Conservation (phyloP, 2,888 invertebrate species). For the Dorcus parallelipipedus region DNA sequence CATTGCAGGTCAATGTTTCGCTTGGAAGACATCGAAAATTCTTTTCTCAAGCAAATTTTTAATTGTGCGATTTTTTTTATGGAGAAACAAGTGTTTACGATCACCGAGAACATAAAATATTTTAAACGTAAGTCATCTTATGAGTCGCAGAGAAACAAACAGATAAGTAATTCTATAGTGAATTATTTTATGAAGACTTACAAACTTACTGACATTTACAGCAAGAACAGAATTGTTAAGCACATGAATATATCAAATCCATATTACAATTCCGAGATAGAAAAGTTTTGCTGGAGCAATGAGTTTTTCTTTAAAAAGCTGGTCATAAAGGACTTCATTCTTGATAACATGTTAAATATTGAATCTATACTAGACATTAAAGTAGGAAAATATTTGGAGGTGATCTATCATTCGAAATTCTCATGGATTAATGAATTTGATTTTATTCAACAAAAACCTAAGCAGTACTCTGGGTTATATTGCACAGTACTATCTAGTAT, state of each 20-base stretch:
- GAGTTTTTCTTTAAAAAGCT: slow-evolving; percentile 4
- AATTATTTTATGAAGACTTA: slow-evolving; percentile 59
- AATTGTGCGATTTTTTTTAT: slow-evolving; percentile 65
- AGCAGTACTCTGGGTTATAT: slow-evolving; percentile 1
- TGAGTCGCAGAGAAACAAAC: slow-evolving; percentile 27
- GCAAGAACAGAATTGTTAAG: slow-evolving; percentile 45
- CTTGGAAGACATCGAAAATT: slow-evolving; percentile 55
- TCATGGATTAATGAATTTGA: slow-evolving; percentile 9
- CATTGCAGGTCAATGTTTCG: slow-evolving; percentile 57
- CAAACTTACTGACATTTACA: slow-evolving; percentile 53
- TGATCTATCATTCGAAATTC: slow-evolving; percentile 16
- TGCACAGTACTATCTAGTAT: neutral
- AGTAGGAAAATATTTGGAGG: slow-evolving; percentile 18
- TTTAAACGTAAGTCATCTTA: slow-evolving; percentile 49
- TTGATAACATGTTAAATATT: slow-evolving; percentile 3
- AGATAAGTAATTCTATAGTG: slow-evolving; percentile 48
- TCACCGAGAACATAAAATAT: slow-evolving; percentile 62
- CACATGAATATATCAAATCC: slow-evolving; percentile 5
- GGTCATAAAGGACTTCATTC: neutral
- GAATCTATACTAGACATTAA: slow-evolving; percentile 4
- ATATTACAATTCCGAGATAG: neutral
- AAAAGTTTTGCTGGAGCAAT: neutral
- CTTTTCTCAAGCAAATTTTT: slow-evolving; percentile 64
- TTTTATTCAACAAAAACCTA: slow-evolving; percentile 2
- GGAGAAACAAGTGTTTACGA: slow-evolving; percentile 63